A percentile compares a stretch with the other conserved stretches of the same genome.
Evolutionary conservation across 2,113 vertebrate species (phyloP).

Genomic region (Mormyrus iriodes): DNA sequence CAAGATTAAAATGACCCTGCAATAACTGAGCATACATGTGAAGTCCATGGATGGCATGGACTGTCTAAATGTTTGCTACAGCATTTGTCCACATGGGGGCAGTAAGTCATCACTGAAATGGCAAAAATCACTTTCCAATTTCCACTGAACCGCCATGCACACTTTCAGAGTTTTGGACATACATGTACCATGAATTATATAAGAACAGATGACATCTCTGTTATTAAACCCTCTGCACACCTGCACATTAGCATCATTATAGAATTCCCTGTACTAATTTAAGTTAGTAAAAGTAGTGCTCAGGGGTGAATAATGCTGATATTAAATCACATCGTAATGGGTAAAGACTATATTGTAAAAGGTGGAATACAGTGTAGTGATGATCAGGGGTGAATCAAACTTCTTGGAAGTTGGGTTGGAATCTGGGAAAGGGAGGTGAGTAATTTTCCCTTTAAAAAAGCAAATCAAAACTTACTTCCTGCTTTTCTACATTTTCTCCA

Average conservation of each 20-base stretch:
- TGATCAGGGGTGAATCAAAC: neutral
- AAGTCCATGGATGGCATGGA: neutral
- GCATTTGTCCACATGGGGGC: slow-evolving; percentile 50
- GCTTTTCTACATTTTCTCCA: neutral
- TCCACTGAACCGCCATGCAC: neutral
- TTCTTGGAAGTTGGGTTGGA: neutral
- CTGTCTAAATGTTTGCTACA: neutral
- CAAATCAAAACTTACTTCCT: neutral
- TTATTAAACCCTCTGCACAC: neutral
- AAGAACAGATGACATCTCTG: neutral
- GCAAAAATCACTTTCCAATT: neutral
- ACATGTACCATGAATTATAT: neutral
- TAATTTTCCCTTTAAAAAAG: neutral
- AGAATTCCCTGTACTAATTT: neutral
- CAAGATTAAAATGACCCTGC: neutral
- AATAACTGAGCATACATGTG: neutral
- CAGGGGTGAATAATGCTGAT: neutral
- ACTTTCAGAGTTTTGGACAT: neutral
- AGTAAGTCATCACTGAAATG: slow-evolving; percentile 34
- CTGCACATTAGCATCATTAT: neutral
- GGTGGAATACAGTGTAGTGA: neutral
- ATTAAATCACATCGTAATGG: neutral
- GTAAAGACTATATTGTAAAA: neutral
- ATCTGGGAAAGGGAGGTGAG: neutral
- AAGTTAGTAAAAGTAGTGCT: neutral